Base-by-base conservation (phyloP, 2,888 invertebrate species). In the Hemaris fuciformis region DNA sequence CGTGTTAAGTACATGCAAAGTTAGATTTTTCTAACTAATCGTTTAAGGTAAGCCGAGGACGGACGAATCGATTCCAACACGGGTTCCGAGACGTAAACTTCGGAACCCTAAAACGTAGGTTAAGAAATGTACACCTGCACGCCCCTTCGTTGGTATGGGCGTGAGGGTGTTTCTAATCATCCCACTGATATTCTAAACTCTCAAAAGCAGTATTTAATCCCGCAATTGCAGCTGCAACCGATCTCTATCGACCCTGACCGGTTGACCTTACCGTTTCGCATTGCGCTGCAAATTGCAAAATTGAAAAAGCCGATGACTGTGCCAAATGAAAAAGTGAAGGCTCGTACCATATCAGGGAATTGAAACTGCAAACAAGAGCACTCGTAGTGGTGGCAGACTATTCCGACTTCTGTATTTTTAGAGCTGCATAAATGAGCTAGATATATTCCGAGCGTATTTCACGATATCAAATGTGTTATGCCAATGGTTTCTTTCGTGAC, bases 351-450 rank as follows among this genome's bases (percentile, higher is more conserved):
- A 46, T 43, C 45, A 53, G 8, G 53, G 18, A 53, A 53, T 53
- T 31, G 53, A 31, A 53, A 53, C 31, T 53, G 27, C 53, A 53
- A 53, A 53, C 53, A 53, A 53, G 53, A 31, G 18, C 31, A 18
- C 53, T 53, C 18, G 18, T n/a, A 13, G 13, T 53, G 48, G 48
- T 25, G 23, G 25, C 15, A 8, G 25, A 18, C 31, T 53, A 2
- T 31, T 53, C 18, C 18, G 31, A 53, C 15, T 31, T 48, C 4
- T 31, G 18, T 53, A 53, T 15, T 31, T 27, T 8, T 27, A 27
- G 27, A 27, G 22, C 38, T 3, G n/a, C 10, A 38, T 31, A 18
- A 31, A 18, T 53, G 53, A 53, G 46, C 13, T 46, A 23, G 13
- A n/a, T 53, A 53, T 18, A 31, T 53, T 53, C 8, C 27, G 10